Evolutionary conservation across 2,888 invertebrate species (phyloP).

Genomic region (Scaptomyza caliginosa): DNA sequence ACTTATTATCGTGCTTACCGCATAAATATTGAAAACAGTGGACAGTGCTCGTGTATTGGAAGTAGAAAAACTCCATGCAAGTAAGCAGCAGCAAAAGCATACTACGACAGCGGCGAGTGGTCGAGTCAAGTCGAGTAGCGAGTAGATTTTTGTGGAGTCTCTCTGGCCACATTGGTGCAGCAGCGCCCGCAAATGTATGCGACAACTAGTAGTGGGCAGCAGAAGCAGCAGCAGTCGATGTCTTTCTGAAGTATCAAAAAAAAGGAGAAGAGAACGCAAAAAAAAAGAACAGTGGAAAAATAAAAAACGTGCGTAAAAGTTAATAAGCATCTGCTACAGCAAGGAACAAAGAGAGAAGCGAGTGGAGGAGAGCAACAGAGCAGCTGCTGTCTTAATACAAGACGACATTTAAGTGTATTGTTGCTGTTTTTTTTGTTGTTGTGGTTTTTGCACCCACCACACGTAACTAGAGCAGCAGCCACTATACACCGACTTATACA

Average conservation of each 20-base stretch:
- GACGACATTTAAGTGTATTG: conserved; percentile 49
- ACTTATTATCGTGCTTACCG: conserved; percentile 15
- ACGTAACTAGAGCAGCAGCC: conserved; percentile 64
- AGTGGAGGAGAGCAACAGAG: conserved; percentile 53
- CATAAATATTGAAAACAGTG: conserved; percentile 20
- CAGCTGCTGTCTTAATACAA: conserved; percentile 63
- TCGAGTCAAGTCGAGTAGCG: conserved; percentile 54
- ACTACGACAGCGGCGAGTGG: conserved; percentile 67
- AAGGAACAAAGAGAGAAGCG: conserved; percentile 36
- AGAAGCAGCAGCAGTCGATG: conserved; percentile 38
- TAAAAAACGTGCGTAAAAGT: conserved; percentile 62
- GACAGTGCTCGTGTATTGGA: conserved; percentile 17
- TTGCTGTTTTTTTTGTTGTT: conserved; percentile 54
- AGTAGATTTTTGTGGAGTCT: conserved; percentile 58
- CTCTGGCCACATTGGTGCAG: conserved; percentile 61
- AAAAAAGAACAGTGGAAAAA: conserved; percentile 22
- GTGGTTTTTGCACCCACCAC: conserved; percentile 75
- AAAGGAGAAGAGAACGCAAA: conserved; percentile 4
- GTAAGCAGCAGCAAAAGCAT: conserved; percentile 54
- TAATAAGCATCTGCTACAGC: conserved; percentile 57
- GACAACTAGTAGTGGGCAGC: conserved; percentile 67
- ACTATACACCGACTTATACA: conserved; percentile 33
- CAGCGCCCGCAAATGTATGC: conserved; percentile 68
- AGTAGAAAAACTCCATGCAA: conserved; percentile 50
- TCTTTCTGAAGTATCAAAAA: conserved; percentile 51